These are phyloP conservation scores for Parascotia fuliginaria DNA, from an alignment of 2,888 invertebrate genomes.

Conservation along the genomic window DNA sequence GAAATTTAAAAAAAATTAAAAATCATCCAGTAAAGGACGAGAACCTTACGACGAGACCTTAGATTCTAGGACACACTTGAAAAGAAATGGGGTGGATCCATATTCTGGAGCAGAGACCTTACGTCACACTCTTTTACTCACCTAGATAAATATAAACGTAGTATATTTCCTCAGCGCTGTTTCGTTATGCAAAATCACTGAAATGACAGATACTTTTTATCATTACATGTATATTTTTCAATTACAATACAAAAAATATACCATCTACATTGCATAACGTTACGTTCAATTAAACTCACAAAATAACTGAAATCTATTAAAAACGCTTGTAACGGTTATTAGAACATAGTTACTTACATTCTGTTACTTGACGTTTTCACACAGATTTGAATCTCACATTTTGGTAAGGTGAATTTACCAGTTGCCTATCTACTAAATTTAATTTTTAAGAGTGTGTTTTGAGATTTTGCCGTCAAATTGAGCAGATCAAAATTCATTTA, in stretches of 20 bases:
- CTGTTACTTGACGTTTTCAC: conserved; percentile 24
- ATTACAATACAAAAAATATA: conserved; percentile 6
- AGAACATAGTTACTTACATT: conserved; percentile 28
- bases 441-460: too few species aligned
- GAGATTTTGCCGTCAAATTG: too few species aligned
- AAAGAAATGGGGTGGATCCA: too few species aligned
- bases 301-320: conserved; percentile 29
- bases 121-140: too few species aligned
- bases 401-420: conserved; percentile 9
- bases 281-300: conserved; percentile 33
- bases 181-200: background rate
- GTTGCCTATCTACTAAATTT: background rate
- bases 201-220: conserved; percentile 1
- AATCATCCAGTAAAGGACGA: too few species aligned
- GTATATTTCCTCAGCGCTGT: too few species aligned
- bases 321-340: conserved; percentile 34
- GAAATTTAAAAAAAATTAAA: too few species aligned
- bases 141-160: too few species aligned
- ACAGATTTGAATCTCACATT: conserved; percentile 27
- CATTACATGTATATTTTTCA: conserved; percentile 2
- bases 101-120: too few species aligned
- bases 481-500: too few species aligned
- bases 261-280: conserved; percentile 20
- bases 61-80: too few species aligned
- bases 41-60: too few species aligned